Conservation (phyloP, 1,140 invertebrate species). For the Brachystomella parvula region DNA sequence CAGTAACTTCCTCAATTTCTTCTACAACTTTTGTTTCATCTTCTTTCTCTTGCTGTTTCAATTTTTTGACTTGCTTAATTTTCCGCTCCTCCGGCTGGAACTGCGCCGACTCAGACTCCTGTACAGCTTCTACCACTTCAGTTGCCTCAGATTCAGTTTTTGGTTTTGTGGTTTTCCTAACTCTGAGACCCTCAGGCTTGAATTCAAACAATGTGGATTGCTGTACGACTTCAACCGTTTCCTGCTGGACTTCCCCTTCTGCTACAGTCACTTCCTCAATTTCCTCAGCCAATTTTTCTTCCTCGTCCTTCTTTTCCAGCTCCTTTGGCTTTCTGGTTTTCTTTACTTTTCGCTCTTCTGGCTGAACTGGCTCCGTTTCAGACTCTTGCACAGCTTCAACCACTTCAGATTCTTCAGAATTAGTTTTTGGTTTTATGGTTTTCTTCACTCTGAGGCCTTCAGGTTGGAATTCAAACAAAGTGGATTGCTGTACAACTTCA, state of each 20-base stretch:
- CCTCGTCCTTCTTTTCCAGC: not conserved
- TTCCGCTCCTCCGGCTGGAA: not conserved
- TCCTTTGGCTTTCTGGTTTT: not conserved
- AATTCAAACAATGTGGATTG: not conserved
- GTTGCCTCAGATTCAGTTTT: not conserved
- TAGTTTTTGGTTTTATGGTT: too few species aligned
- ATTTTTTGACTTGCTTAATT: not conserved
- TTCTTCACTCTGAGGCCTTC: not conserved
- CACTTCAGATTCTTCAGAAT: too few species aligned
- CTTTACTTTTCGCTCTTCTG: not conserved
- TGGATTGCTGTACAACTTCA: not conserved
- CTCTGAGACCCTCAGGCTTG: not conserved
- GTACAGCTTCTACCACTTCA: not conserved
- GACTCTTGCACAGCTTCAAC: not conserved
- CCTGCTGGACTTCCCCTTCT: not conserved
- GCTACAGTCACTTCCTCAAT: not conserved
- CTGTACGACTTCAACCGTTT: not conserved
- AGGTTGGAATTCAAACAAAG: not conserved
- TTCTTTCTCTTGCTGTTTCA: not conserved
- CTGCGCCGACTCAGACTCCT: not conserved
- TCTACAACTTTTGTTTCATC: not conserved
- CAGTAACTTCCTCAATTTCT: not conserved
- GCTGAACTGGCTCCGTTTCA: not conserved
- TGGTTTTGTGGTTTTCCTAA: too few species aligned
- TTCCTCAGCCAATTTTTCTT: not conserved